Percentiles rank a stretch among this genome's conserved stretches.
Evolutionary conservation across 1,140 invertebrate genomes (phyloP).

Genomic region (Druon quercuslanigerum): DNA sequence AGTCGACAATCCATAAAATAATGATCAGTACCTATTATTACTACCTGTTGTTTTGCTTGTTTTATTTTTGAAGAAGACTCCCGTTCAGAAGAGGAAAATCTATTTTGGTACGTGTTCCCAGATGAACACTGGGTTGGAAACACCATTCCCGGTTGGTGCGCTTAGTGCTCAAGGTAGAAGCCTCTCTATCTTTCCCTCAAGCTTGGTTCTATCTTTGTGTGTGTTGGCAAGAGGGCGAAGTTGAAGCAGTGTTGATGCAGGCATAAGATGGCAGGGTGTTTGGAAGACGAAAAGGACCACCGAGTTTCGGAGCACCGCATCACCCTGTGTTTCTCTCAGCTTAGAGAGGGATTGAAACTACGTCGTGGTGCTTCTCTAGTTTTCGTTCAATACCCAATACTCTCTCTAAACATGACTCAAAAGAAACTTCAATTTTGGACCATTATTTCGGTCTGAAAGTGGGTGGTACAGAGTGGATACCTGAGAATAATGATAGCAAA

Average conservation of each 20-base stretch:
- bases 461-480: too few species aligned
- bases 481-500: too few species aligned
- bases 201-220: conserved; percentile 42
- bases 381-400: too few species aligned
- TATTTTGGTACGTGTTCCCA: conserved; percentile 61
- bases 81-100: conserved; percentile 56
- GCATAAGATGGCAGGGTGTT: conserved; percentile 60
- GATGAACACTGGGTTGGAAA: conserved; percentile 60
- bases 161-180: conserved; percentile 49
- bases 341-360: conserved; percentile 57
- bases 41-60: not conserved
- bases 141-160: conserved; percentile 47
- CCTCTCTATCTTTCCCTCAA: conserved; percentile 42
- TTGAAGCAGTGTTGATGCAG: conserved; percentile 45
- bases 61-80: conserved; percentile 37
- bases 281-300: conserved; percentile 66
- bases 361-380: not conserved
- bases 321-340: conserved; percentile 52
- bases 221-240: conserved; percentile 50
- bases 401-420: too few species aligned
- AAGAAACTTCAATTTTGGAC: not conserved
- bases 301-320: conserved; percentile 68
- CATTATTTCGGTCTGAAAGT: too few species aligned
- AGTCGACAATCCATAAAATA: too few species aligned
- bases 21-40: not conserved